These are phyloP conservation scores for Cryptotis parvus DNA, from an alignment of 2,113 vertebrate genomes.

Conservation along the genomic window DNA sequence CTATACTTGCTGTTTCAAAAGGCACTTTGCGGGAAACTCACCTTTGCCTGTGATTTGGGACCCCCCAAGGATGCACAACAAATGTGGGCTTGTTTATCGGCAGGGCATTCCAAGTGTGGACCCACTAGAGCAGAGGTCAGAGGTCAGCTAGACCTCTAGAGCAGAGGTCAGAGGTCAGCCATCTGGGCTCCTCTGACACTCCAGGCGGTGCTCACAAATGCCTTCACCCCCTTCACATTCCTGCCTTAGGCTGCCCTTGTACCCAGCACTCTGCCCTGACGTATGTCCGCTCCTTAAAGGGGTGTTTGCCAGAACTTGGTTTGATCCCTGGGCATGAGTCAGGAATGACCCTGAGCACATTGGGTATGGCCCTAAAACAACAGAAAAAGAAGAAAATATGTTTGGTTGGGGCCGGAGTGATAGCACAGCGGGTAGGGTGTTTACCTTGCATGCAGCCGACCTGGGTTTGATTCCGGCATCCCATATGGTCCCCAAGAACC, in stretches of 20 bases:
- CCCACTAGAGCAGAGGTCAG: background rate
- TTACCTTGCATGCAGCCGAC: no score
- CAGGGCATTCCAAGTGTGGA: background rate
- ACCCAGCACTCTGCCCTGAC: background rate
- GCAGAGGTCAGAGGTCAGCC: background rate
- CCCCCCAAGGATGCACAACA: background rate
- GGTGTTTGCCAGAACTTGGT: no score
- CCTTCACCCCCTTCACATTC: background rate
- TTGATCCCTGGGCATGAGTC: no score
- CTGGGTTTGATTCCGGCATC: no score
- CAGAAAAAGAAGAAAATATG: no score
- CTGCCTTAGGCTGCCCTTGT: background rate
- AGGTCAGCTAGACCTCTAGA: background rate
- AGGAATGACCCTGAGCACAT: no score
- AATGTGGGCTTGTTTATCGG: background rate
- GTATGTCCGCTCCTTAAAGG: background rate
- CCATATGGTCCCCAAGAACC: no score
- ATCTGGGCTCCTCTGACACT: background rate
- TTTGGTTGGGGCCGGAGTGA: no score
- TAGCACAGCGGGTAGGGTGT: no score
- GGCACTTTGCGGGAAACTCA: conserved; percentile 13
- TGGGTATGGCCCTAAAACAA: no score
- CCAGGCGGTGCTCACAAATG: background rate
- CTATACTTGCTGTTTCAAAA: conserved; percentile 31
- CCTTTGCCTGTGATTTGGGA: conserved; percentile 42